Conservation (phyloP, 64 coral and sea anemone species). For the Catalaphyllia jardinei region DNA sequence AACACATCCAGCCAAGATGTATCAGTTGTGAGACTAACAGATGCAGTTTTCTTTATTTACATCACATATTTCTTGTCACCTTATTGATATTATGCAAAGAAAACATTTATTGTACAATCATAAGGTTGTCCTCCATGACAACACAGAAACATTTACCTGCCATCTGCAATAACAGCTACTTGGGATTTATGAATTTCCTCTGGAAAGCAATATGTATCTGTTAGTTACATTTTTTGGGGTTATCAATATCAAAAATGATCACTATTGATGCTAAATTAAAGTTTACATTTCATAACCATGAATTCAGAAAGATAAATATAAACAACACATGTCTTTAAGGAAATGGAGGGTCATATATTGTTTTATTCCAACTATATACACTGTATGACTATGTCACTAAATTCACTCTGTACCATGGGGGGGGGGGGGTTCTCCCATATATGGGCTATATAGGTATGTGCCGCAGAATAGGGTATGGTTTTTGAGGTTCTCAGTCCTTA, state of each 20-base stretch:
- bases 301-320: neutral
- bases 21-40: too few species aligned
- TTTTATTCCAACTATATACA: neutral
- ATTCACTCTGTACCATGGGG: neutral
- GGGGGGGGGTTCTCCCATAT: too few species aligned
- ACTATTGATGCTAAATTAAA: neutral
- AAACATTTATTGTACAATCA: neutral
- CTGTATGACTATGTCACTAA: neutral
- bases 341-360: neutral
- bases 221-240: neutral
- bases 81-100: neutral
- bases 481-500: too few species aligned
- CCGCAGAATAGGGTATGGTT: too few species aligned
- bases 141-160: neutral
- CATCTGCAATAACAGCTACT: conserved; percentile 37
- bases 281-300: too few species aligned
- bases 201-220: neutral
- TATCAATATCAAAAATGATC: neutral
- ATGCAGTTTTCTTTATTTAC: neutral
- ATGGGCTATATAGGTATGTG: too few species aligned
- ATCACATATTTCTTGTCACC: neutral
- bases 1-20: too few species aligned
- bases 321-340: neutral
- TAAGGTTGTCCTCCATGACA: neutral
- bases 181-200: conserved; percentile 52